Evolutionary conservation across 2,113 vertebrate genomes (phyloP).

Genomic region (Lanius collurio): DNA sequence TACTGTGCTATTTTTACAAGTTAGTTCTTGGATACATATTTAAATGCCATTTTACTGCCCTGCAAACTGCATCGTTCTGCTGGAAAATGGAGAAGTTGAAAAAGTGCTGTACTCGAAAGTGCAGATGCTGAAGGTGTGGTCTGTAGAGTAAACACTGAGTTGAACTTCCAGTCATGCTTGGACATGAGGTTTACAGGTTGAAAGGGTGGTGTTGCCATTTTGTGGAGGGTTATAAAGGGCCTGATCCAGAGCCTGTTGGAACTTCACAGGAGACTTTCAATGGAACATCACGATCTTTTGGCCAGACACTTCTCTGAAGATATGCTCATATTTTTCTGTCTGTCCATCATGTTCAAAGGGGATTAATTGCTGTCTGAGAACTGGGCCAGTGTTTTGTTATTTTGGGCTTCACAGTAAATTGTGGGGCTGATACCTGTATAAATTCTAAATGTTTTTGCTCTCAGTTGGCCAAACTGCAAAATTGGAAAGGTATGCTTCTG

Average conservation of each 20-base stretch:
- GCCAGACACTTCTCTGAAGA: background rate
- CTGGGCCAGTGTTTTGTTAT: background rate
- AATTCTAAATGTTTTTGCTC: background rate
- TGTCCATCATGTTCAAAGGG: background rate
- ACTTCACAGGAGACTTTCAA: too few species aligned
- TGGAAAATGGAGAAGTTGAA: background rate
- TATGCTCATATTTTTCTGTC: background rate
- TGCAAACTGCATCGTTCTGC: background rate
- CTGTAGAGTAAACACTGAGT: background rate
- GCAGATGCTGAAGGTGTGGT: background rate
- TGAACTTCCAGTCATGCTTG: background rate
- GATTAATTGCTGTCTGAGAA: background rate
- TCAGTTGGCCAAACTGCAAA: background rate
- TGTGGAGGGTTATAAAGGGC: too few species aligned
- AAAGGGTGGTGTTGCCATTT: too few species aligned
- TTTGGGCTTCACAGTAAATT: background rate
- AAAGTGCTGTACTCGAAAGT: background rate
- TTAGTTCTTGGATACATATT: background rate
- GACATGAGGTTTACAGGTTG: background rate
- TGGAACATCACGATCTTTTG: accelerated
- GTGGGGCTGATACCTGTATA: background rate
- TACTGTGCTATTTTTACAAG: background rate
- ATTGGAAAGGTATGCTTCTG: background rate
- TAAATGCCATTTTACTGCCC: background rate
- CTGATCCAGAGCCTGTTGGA: too few species aligned